Evolutionary conservation across 1,140 invertebrate genomes (phyloP), one percentile per base, ranked within the genome.

Genomic region (Ylistrum balloti): DNA sequence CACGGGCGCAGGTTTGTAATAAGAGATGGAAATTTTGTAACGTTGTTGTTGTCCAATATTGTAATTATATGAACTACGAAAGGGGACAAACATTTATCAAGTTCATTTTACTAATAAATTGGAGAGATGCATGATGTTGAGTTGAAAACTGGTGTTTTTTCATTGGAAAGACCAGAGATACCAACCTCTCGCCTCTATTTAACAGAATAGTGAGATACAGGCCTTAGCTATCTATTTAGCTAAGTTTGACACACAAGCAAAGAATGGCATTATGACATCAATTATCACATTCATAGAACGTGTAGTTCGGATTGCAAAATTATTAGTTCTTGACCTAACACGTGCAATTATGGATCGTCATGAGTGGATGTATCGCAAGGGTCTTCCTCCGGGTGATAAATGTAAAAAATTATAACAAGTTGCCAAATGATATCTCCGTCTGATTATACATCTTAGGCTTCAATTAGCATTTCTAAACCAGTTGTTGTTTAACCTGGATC

Each of bases 261-360:
- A 74, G 20, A 74, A 74, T 74, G n/a, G 56, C 17, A 74, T 74
- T 74, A 74, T 74, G 56, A 17, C 56, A 74, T 74, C 56, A 74
- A 74, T 74, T 74, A 74, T 28, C 56, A 74, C 56, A 5, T 74
- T 17, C 56, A 74, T 74, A 74, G 56, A 74, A 74, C 56, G 56
- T 74, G 56, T 74, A 74, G 56, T 74, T 28, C 22, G 13, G 56
- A 74, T 74, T 74, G 56, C 20, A 74, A 74, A 74, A 74, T 74
- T 74, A 74, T 74, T n/a, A 74, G 56, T 74, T 74, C 28, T 74
- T 74, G 56, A 74, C 56, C 56, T 74, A 74, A 74, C 56, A 74
- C 56, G 56, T 74, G 56, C 56, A 74, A 74, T 74, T 74, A 74
- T 74, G 56, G 9, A n/a, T 28, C n/a, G 56, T 74, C 56, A 74